Percentiles rank a stretch among this genome's conserved stretches.
Conservation (phyloP, 2,113 vertebrate genomes). For the Petroica traversi region DNA sequence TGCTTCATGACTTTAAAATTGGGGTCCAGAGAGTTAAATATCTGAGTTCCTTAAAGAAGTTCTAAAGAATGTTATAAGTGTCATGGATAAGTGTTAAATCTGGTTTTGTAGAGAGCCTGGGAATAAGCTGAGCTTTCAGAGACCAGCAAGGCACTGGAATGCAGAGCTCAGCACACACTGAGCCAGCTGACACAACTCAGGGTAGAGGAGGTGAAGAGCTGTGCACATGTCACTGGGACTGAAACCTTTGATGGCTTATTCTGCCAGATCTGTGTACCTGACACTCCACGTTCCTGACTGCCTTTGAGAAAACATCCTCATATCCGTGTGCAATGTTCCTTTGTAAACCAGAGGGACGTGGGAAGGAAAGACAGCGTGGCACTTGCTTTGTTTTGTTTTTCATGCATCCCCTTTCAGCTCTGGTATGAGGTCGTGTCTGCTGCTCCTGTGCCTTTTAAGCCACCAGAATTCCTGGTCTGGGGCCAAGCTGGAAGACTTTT, state of each 20-base stretch:
- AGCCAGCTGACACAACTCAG: fast-evolving
- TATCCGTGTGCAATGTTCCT: not conserved
- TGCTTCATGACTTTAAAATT: not conserved
- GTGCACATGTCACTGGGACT: not conserved
- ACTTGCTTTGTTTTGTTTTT: not conserved
- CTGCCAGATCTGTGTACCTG: not conserved
- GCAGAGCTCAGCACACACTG: not conserved
- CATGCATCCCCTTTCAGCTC: not conserved
- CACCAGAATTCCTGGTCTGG: not conserved
- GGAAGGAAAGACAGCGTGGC: not conserved
- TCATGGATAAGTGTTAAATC: not conserved
- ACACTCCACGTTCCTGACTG: not conserved
- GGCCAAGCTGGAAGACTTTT: not conserved
- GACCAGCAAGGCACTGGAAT: not conserved
- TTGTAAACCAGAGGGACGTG: not conserved
- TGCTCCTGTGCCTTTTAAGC: not conserved
- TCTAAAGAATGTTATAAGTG: not conserved
- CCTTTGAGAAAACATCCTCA: not conserved
- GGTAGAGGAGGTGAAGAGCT: not conserved
- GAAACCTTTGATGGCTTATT: not conserved
- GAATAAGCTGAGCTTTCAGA: not conserved
- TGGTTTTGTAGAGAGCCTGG: not conserved
- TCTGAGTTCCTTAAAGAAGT: not conserved
- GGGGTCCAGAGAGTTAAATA: not conserved
- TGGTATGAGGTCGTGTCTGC: not conserved